Evolutionary conservation across 2,113 vertebrate genomes (phyloP), one percentile per base, ranked within the genome.

Genomic region (Vireo altiloquus): DNA sequence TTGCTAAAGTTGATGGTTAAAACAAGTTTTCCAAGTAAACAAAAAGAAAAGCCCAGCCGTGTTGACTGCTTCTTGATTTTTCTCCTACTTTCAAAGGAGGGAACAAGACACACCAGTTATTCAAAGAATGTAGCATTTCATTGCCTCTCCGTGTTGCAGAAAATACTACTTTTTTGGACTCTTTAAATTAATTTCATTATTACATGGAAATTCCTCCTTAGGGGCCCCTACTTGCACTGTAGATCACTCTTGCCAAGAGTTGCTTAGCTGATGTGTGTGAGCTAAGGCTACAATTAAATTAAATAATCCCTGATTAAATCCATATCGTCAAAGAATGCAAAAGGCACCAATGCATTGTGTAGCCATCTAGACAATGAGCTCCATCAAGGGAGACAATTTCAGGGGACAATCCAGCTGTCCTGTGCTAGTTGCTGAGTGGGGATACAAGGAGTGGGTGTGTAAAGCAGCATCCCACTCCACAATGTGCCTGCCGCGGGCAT

Each of bases 1-100:
- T 98, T 98, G 97, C 97, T 97, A 98, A 97, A 98, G 95, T 98
- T 98, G 97, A 98, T 98, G 97, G 96, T 98, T 97, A 96, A 98
- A 98, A 97, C 59, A 97, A 96, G 65, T 98, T 98, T 98, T 98
- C 94, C 96, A 96, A 98, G 97, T 98, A 98, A 98, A 98, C 97
- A 96, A 90, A 77, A 95, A 97, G 91, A 97, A 97, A 97, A 95
- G 88, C 21, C 47, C 49, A 64, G 60, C 53, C 68, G 97, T 95
- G 95, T 97, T 91, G 93, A 89, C 79, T 97, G 78, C 97, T 98
- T 95, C 87, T 97, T 96, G 90, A 63, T 76, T 89, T 89, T 87
- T 97, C 81, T 93, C 66, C 64, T 94, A 4, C 37, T 93, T 83
- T 75, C 37, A 65, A 76, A 96, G 92, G 86, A 95, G 64, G 69